Evolutionary conservation across 2,888 invertebrate species (phyloP), one percentile per base, ranked within the genome.

Genomic region (Lepetodrilus schrolli): DNA sequence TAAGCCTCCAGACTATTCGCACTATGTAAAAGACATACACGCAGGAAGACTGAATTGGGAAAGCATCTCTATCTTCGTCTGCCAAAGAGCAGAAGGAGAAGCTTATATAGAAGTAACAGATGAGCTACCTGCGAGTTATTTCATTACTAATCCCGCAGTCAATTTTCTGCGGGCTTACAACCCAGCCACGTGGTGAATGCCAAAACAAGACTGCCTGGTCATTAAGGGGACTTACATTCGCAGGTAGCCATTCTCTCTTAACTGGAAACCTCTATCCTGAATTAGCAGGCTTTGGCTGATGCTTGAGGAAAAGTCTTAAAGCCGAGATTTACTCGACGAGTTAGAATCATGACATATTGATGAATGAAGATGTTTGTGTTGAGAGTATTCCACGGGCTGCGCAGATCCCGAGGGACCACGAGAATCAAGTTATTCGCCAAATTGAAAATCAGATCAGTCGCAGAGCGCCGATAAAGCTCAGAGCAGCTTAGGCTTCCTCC

Each of bases 391-490:
- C 47, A 8, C 48, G 65, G 43, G 65, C 23, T 43, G 23, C 21
- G 48, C 20, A 21, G 10, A 43, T 72, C 70, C 43, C 72, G 66
- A 74, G 73, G 66, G 66, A 71, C 36, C 58, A 66, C 38, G 72
- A 72, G 75, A 82, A 80, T 81, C 80, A 77, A 80, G 81, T 84
- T 84, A 84, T 80, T 78, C 75, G 75, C 80, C 81, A 83, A 83
- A 84, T 84, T 84, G 84, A 81, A 84, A 84, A 84, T 84, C 84
- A 84, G 82, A 82, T 84, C 84, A 84, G 82, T 79, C 81, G 75
- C 77, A 49, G 69, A 69, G 74, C 73, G 74, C 75, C 80, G 79
- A 83, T 81, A 82, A 80, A 82, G 78, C 77, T 74, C 72, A 78
- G 72, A 26, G 43, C 37, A 36, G 66, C 65, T 66, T 65, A 65